phyloP scores from a whole-genome alignment of 2,888 invertebrate species.

The Epinotia demarniana region DNA sequence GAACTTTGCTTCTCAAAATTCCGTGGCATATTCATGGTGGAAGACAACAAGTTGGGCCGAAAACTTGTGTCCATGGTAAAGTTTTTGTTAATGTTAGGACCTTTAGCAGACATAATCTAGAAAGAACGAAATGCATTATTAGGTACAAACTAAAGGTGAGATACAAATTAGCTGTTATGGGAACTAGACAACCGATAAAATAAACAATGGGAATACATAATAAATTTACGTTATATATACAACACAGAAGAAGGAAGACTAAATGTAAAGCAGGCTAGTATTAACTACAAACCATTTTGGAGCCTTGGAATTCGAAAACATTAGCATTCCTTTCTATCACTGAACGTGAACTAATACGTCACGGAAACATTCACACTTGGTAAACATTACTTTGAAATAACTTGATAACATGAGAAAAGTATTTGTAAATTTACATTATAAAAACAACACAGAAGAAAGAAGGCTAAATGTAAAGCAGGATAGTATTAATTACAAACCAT shows the following conservation, averaged over 20 bases:
- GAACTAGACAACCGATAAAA: no score
- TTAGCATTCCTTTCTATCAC: constrained; percentile 30
- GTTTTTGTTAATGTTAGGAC: constrained; percentile 58
- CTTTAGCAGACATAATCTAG: constrained; percentile 64
- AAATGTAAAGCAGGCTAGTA: neutral
- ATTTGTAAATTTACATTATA: no score
- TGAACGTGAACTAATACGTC: neutral
- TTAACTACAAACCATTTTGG: constrained; percentile 31
- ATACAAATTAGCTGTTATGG: no score
- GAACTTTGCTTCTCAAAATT: constrained; percentile 57
- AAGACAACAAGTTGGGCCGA: constrained; percentile 53
- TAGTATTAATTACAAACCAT: constrained; percentile 28
- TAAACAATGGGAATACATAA: no score
- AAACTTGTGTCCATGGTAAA: constrained; percentile 57
- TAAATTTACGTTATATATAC: no score
- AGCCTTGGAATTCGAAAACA: constrained; percentile 34
- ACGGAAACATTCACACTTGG: neutral
- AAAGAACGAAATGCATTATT: constrained; percentile 46
- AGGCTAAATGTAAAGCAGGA: no score
- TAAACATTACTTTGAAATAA: neutral
- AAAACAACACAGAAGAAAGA: no score
- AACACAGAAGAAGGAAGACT: no score
- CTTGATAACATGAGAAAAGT: neutral
- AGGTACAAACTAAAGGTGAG: neutral
- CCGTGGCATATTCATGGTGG: constrained; percentile 60